Percentiles rank a stretch among this genome's conserved stretches.
These are phyloP conservation scores for Leptinotarsa texana DNA, from an alignment of 1,140 invertebrate genomes.

Conservation along the genomic window DNA sequence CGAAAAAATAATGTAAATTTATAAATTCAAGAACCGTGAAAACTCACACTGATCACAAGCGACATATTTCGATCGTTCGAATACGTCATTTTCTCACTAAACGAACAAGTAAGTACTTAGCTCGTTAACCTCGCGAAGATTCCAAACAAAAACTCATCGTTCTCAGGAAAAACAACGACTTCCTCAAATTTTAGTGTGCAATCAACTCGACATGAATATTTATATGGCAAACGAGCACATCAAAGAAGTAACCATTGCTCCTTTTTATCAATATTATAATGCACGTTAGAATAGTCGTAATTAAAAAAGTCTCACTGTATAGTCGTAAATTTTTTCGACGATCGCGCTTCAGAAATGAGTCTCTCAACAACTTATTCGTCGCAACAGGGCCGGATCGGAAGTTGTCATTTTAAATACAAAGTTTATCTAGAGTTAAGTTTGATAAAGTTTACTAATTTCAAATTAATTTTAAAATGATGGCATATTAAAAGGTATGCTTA, in stretches of 20 bases:
- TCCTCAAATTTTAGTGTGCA: constrained; percentile 8
- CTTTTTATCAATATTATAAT: constrained; percentile 7
- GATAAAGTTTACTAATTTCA: no score
- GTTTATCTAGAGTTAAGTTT: no score
- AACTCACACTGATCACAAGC: no score
- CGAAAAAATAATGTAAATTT: no score
- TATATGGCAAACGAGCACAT: constrained; percentile 2
- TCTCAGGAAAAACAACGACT: background rate
- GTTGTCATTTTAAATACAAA: no score
- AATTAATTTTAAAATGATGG: no score
- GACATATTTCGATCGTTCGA: no score
- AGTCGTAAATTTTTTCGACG: constrained; percentile 3
- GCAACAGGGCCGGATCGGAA: background rate
- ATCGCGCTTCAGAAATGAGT: background rate
- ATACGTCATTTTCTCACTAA: no score
- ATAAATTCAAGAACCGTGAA: no score
- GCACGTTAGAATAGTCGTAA: constrained; percentile 2
- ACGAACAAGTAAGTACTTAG: background rate
- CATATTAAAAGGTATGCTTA: no score
- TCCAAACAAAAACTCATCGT: constrained; percentile 2
- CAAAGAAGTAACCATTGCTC: background rate
- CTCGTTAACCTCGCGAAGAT: background rate
- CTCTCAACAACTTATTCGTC: background rate
- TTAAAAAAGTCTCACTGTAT: background rate
- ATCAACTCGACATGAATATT: constrained; percentile 6